Conservation (phyloP, 2,113 vertebrate genomes). For the Anguilla rostrata region DNA sequence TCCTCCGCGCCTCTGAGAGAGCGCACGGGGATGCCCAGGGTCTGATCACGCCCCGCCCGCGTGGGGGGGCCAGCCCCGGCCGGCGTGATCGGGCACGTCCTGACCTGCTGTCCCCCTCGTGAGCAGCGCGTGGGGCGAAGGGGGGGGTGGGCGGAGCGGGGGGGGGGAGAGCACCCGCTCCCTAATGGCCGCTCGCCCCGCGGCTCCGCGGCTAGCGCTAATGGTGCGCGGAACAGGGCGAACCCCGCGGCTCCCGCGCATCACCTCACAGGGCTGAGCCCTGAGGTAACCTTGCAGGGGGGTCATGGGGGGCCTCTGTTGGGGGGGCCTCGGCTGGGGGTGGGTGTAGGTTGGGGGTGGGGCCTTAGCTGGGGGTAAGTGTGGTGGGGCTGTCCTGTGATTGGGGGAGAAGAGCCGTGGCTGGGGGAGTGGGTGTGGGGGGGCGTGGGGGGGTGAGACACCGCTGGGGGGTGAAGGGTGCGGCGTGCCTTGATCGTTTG, state of each 20-base stretch:
- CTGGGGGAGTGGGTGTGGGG: no score
- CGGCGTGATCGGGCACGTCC: conserved; percentile 19
- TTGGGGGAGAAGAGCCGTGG: no score
- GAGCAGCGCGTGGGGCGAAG: conserved; percentile 10
- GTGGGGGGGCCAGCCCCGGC: conserved; percentile 1
- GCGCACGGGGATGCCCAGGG: background rate
- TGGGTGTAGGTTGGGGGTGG: no score
- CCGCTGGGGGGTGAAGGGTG: no score
- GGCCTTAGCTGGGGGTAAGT: no score
- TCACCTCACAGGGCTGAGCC: background rate
- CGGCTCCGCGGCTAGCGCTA: background rate
- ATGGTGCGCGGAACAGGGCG: background rate
- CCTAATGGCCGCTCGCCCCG: conserved; percentile 13
- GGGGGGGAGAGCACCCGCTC: background rate
- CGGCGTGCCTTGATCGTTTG: background rate
- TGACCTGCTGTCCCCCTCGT: background rate
- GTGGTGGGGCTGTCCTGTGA: no score
- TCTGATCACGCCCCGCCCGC: conserved; percentile 8
- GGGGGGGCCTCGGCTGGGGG: no score
- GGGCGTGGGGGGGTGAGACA: no score
- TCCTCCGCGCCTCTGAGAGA: background rate
- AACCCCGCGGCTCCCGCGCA: background rate
- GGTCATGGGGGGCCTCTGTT: no score
- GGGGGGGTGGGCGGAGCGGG: no score
- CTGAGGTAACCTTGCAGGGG: background rate